phyloP scores from a whole-genome alignment of 2,888 invertebrate species.

The Steromphala cineraria region DNA sequence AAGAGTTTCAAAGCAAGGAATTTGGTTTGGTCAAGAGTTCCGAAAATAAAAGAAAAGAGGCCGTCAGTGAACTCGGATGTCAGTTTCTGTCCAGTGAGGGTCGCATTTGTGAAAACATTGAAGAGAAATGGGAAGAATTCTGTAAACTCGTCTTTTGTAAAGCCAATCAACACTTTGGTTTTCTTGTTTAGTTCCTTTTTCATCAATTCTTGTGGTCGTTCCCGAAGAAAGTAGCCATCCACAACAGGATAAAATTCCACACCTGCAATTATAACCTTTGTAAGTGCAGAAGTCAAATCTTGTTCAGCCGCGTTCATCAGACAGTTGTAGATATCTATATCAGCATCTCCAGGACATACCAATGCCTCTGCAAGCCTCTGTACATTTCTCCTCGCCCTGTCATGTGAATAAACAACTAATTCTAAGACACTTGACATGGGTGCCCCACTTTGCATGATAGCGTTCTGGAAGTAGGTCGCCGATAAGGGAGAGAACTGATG shows the following conservation, averaged over 20 bases:
- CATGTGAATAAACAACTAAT: slow-evolving; percentile 44
- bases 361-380: slow-evolving; percentile 78
- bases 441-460: slow-evolving; percentile 56
- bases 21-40: no score
- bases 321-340: slow-evolving; percentile 36
- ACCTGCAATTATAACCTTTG: neutral
- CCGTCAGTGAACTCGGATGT: no score
- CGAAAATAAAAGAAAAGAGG: no score
- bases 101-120: no score
- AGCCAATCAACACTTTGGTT: slow-evolving; percentile 89
- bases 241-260: slow-evolving; percentile 90
- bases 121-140: neutral
- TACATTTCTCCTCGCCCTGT: slow-evolving; percentile 79
- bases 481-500: slow-evolving; percentile 54
- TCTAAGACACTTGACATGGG: slow-evolving; percentile 27
- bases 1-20: no score
- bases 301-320: slow-evolving; percentile 4
- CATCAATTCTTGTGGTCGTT: slow-evolving; percentile 89
- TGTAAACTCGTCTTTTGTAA: slow-evolving; percentile 95
- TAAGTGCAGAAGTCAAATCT: no score
- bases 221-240: slow-evolving; percentile 90
- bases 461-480: slow-evolving; percentile 47
- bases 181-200: slow-evolving; percentile 89
- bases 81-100: no score
- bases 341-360: slow-evolving; percentile 32